Base-by-base conservation (phyloP, 2,797 vertebrate genomes). In the Periophthalmus magnuspinnatus region DNA sequence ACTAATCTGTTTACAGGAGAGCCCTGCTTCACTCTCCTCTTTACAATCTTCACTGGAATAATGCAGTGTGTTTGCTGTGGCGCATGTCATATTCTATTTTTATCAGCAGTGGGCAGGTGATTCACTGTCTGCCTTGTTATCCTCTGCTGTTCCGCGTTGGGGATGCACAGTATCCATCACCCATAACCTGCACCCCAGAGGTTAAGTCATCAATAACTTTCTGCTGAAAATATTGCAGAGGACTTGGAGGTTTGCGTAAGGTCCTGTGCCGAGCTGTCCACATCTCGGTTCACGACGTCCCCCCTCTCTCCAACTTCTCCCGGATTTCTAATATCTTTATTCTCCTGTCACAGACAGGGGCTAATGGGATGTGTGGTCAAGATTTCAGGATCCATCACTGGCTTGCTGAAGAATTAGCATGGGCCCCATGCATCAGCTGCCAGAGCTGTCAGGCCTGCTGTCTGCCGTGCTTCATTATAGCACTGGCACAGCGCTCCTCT, bases 291-390 rank as follows among this genome's bases (percentile, higher is more conserved):
- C 59, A 6, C 91, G 72, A 24, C 74, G 24, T 70, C 38, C 76
- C 90, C 92, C 88, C 86, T 80, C 90, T 90, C 89, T 84, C 70
- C 82, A 83, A 83, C 82, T 93, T 89, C 82, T 88, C 89, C 77
- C 0, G 36, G 78, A 74, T 89, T 86, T 85, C 83, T 82, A 82
- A 91, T 94, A 94, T 95, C 93, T 94, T 95, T 95, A 95, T 96
- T 92, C 95, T 92, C 86, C 94, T 97, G 96, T 96, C 96, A 97
- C 83, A 94, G 95, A 94, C 95, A 96, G 96, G 93, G 96, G 96
- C 95, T 98, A 98, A 98, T 97, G 94, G 96, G 96, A 97, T 93
- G 93, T 95, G 94, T 95, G 96, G 96, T 97, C 95, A 97, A 96
- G 95, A 96, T 97, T 97, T 97, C 93, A 95, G 96, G 94, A 97